These are phyloP conservation scores for Synergus umbraculus DNA, from an alignment of 2,888 invertebrate genomes.

Conservation along the genomic window DNA sequence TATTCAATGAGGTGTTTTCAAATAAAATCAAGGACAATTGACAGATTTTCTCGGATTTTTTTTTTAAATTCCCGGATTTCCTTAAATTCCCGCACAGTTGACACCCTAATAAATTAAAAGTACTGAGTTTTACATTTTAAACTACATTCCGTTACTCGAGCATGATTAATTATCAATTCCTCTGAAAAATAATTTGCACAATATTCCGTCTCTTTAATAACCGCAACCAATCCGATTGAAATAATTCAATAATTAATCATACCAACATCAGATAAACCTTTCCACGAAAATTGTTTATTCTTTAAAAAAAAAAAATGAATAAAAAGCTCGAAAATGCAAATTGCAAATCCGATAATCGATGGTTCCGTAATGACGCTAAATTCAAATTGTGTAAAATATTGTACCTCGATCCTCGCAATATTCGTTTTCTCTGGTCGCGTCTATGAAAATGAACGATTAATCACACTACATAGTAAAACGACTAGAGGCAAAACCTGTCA, in stretches of 20 bases:
- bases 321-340: constrained; percentile 16
- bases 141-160: too few relatives aligned
- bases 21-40: too few relatives aligned
- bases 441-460: constrained; percentile 29
- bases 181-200: not conserved
- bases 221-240: not conserved
- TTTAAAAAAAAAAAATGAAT: constrained; percentile 4
- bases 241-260: constrained; percentile 8
- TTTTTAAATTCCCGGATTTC: too few relatives aligned
- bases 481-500: constrained; percentile 25
- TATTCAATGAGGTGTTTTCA: too few relatives aligned
- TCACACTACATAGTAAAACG: constrained; percentile 9
- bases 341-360: constrained; percentile 1
- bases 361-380: not conserved
- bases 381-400: constrained; percentile 26
- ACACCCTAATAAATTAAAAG: too few relatives aligned
- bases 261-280: constrained; percentile 11
- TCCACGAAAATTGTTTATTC: not conserved
- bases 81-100: too few relatives aligned
- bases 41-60: too few relatives aligned
- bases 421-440: constrained; percentile 18
- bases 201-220: not conserved
- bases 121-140: too few relatives aligned
- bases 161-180: not conserved
- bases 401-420: not conserved